Percentiles rank a stretch among this genome's conserved stretches.
phyloP scores from a whole-genome alignment of 2,797 vertebrate genomes.

The Thunnus albacares region DNA sequence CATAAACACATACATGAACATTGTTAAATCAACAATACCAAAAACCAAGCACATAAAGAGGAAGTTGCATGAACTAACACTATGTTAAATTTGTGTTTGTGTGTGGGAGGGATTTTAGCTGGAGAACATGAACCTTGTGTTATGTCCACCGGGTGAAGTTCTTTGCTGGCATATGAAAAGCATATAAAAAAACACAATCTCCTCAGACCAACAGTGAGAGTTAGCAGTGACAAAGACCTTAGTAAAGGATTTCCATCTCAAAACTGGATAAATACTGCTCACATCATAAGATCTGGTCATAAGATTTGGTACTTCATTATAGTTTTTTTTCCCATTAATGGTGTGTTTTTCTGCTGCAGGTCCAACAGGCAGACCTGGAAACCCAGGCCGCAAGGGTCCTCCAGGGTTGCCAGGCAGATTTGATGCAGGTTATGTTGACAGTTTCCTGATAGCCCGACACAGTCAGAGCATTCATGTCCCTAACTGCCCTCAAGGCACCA shows the following conservation, averaged over 20 bases:
- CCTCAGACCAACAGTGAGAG: neutral
- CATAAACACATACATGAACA: too few species aligned
- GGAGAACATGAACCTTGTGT: neutral
- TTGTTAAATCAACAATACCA: too few species aligned
- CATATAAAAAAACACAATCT: neutral
- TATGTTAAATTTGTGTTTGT: neutral
- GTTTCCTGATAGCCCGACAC: conserved; percentile 93
- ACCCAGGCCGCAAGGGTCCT: conserved; percentile 87
- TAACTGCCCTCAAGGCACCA: conserved; percentile 88
- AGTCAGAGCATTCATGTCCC: conserved; percentile 90
- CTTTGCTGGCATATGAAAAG: neutral
- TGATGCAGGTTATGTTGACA: conserved; percentile 75
- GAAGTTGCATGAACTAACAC: too few species aligned
- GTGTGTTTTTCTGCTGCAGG: conserved; percentile 78
- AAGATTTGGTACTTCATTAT: neutral
- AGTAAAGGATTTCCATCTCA: too few species aligned
- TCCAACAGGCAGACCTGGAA: conserved; percentile 84
- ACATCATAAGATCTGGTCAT: neutral
- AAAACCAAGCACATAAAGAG: too few species aligned
- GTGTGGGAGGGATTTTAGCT: neutral
- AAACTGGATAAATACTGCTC: too few species aligned
- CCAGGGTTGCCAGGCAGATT: conserved; percentile 82
- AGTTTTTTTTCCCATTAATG: conserved; percentile 1
- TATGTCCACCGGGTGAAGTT: neutral
- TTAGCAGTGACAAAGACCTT: neutral